Conservation (phyloP, 2,113 vertebrate species). For the Phalacrocorax aristotelis region DNA sequence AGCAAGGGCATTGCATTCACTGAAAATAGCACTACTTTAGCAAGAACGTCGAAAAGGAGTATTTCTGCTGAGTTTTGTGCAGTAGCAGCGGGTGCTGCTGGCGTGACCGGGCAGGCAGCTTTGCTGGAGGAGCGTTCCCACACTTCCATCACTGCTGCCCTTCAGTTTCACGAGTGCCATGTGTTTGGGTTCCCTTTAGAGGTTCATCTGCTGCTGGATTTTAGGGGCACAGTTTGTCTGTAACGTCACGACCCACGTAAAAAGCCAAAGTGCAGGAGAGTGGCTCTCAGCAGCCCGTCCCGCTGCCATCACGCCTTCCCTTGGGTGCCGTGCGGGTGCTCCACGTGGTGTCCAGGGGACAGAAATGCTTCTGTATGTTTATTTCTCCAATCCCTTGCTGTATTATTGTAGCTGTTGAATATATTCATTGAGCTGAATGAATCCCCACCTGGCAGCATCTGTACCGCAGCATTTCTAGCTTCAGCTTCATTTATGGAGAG, state of each 20-base stretch:
- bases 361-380: neutral
- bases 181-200: neutral
- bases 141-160: neutral
- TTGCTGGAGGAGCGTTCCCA: neutral
- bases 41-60: neutral
- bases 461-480: neutral
- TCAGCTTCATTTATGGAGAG: constrained; percentile 37
- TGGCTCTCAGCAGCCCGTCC: neutral
- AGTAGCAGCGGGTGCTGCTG: neutral
- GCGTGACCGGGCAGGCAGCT: neutral
- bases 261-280: neutral
- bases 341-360: neutral
- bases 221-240: neutral
- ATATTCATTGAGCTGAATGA: constrained; percentile 28
- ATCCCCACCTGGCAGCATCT: constrained; percentile 48
- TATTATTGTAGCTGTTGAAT: constrained; percentile 13
- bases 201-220: neutral
- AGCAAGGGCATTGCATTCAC: neutral
- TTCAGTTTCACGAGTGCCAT: neutral
- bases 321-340: neutral
- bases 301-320: neutral
- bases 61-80: neutral
- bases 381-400: neutral
- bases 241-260: fast-evolving
- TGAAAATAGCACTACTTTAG: neutral